A percentile compares a stretch with the other conserved stretches of the same genome.
Evolutionary conservation across 2,113 vertebrate genomes (phyloP).

Genomic region (Prolemur simus): DNA sequence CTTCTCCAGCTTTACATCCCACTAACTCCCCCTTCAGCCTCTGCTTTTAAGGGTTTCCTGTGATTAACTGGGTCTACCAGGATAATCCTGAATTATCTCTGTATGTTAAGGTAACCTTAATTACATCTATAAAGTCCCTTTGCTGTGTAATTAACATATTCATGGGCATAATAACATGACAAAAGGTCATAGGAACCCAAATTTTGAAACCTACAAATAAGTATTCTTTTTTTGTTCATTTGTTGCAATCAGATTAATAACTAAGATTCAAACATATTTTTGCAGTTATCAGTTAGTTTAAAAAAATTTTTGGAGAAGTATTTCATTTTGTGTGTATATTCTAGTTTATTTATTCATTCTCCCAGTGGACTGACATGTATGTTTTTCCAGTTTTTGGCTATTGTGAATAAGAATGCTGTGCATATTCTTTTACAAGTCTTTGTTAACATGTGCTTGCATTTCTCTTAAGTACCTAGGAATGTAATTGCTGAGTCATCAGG

Average conservation of each 20-base stretch:
- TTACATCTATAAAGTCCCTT: not conserved
- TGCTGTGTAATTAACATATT: not conserved
- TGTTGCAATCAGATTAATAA: not conserved
- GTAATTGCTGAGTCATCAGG: conserved; percentile 21
- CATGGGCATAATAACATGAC: not conserved
- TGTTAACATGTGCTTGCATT: conserved; percentile 15
- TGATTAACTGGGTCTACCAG: not conserved
- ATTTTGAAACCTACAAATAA: not conserved
- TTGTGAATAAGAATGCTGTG: not conserved
- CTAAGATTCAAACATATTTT: not conserved
- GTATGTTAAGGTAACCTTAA: not conserved
- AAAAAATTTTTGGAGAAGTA: not conserved
- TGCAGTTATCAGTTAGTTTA: not conserved
- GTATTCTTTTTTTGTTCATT: not conserved
- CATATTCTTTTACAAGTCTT: conserved; percentile 21
- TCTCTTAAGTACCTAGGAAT: conserved; percentile 32
- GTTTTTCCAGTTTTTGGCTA: not conserved
- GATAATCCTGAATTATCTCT: not conserved
- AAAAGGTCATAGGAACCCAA: not conserved
- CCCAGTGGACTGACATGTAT: not conserved
- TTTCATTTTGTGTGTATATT: not conserved
- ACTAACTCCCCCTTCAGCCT: not conserved
- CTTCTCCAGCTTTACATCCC: not conserved
- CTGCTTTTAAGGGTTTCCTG: not conserved
- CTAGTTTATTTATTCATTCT: not conserved